These are phyloP conservation scores for Zingel zingel DNA, from an alignment of 2,113 vertebrate species.

Conservation along the genomic window DNA sequence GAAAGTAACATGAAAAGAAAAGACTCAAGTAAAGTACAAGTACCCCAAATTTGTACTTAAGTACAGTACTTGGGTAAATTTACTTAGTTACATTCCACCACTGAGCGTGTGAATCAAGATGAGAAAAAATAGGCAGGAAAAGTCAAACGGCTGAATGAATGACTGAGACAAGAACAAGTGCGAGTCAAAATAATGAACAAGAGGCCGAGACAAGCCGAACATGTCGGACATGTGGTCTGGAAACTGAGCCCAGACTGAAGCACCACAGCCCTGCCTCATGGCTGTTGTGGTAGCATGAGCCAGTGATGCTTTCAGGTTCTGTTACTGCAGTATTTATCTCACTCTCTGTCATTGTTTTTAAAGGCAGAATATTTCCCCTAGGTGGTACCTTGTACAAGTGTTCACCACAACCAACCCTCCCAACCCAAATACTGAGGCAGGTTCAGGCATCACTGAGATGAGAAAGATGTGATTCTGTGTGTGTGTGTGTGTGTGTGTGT, in stretches of 20 bases:
- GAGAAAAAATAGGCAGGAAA: slow-evolving; percentile 1
- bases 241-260: slow-evolving; percentile 35
- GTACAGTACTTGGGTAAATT: too few species aligned
- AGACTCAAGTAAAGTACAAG: too few species aligned
- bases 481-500: slow-evolving; percentile 7
- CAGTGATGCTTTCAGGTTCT: slow-evolving; percentile 52
- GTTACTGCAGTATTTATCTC: slow-evolving; percentile 55
- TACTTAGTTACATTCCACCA: too few species aligned
- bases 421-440: slow-evolving; percentile 45
- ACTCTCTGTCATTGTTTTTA: slow-evolving; percentile 55
- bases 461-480: slow-evolving; percentile 22
- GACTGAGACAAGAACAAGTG: slow-evolving; percentile 26
- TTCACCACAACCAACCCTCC: slow-evolving; percentile 41
- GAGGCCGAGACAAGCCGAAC: slow-evolving; percentile 34
- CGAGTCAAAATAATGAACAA: slow-evolving; percentile 49
- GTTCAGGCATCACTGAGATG: slow-evolving; percentile 39
- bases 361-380: slow-evolving; percentile 43
- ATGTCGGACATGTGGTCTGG: slow-evolving; percentile 59
- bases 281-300: slow-evolving; percentile 34
- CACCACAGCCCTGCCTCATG: slow-evolving; percentile 53
- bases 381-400: slow-evolving; percentile 52
- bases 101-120: too few species aligned
- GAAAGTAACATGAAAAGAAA: too few species aligned
- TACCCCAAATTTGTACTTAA: too few species aligned
- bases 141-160: slow-evolving; percentile 7